Evolutionary conservation across 2,797 vertebrate species (phyloP), one percentile per base, ranked within the genome.

Genomic region (Scarus forsteni): DNA sequence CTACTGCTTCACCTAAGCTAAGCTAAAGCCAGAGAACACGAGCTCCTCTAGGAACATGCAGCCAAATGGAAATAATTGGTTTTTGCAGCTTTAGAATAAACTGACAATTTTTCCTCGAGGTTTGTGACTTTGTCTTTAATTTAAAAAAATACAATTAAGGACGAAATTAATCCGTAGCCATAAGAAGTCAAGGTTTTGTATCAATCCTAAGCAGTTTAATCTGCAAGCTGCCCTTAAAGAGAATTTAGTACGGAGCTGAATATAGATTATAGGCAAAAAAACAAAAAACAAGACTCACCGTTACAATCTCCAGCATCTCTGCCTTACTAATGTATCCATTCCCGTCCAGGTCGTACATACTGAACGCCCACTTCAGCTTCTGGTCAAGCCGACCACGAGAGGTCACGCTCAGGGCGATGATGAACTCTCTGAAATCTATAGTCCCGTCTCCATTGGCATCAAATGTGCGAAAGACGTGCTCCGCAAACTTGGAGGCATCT

Each of bases 381-480:
- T 99, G 98, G 93, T 99, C 98, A 90, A 99, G 95, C 59, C 96
- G 96, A 2, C 98, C 97, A 27, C 98, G 95, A 0, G 98, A 99
- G 0, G 98, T 99, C 12, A 99, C 97, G 0, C 98, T 99, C 88
- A 99, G 89, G 51, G 98, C 98, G 8, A 99, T 98, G 93, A 99
- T 99, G 93, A 99, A 99, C 95, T 99, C 98, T 95, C 98, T 94
- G 92, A 99, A 99, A 90, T 99, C 98, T 81, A 99, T 99, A 10
- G 98, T 99, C 57, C 96, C 97, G 0, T 99, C 98, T 5, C 96
- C 96, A 0, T 99, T 99, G 77, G 98, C 97, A 0, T 99, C 98
- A 0, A 99, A 99, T 18, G 98, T 99, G 81, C 98, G 96, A 94
- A 99, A 99, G 80, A 99, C 98, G 0, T 99, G 98, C 79, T 99